Base-by-base conservation (phyloP, 2,888 invertebrate genomes). In the Tenthredo scrophulariae region DNA sequence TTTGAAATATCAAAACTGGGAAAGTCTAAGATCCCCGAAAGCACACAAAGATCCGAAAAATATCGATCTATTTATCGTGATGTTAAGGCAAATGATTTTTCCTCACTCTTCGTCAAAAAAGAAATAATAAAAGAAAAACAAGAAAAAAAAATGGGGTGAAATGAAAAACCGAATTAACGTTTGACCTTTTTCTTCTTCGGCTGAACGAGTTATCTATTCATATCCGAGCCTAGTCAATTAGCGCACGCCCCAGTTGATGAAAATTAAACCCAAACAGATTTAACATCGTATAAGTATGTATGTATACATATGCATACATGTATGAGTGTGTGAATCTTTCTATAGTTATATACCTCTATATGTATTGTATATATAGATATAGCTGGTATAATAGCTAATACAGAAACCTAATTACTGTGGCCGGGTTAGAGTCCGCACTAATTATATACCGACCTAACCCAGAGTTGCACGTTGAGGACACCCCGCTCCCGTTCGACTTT, bases 171-270 rank as follows among this genome's bases (percentile, higher is more conserved):
- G 40, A 50, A 18, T 18, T 46, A 15, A 46, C 15, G 4, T 54
- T n/a, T 54, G 54, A 54, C 54, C n/a, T 54, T 54, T 54, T 54
- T 54, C n/a, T 54, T 54, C n/a, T 54, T 54, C n/a, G n/a, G 54
- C 54, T 54, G n/a, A 54, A 54, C 62, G 22, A 62, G 62, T 62
- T 62, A 46, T 15, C 46, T 46, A 62, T 62, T 62, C 62, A 62
- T 62, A 62, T 26, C 62, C 62, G 62, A 62, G 62, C 62, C 26
- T 54, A 54, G 89, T 92, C 92, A 92, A 92, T 92, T 92, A 92
- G 91, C 91, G 90, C 90, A 91, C 90, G 92, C 90, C 91, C 91
- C 89, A 92, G 91, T 92, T 92, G 90, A 89, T 89, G 90, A 91
- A 91, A 92, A 92, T 92, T 92, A 89, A 92, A 92, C 91, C 89